Percentiles rank a stretch among this genome's conserved stretches.
phyloP scores from a whole-genome alignment of 2,113 vertebrate genomes.

The Strix aluco region DNA sequence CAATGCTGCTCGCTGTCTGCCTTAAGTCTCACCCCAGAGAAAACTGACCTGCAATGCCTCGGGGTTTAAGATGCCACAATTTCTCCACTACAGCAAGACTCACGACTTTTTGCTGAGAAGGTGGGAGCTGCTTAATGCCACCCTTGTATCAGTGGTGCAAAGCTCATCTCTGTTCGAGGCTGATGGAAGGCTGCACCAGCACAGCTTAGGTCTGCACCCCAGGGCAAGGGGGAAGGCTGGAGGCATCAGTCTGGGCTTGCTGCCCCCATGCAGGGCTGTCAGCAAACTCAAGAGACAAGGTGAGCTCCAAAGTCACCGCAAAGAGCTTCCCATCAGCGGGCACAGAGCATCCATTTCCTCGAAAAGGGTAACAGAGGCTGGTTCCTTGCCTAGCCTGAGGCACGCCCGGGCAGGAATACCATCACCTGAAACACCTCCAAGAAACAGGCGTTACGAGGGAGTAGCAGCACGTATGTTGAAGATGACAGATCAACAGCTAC shows the following conservation, averaged over 20 bases:
- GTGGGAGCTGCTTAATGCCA: not conserved
- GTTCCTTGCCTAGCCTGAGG: not conserved
- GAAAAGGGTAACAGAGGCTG: not conserved
- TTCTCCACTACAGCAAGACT: not conserved
- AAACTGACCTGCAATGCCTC: not conserved
- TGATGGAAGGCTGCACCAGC: not conserved
- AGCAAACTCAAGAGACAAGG: not conserved
- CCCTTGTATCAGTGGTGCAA: accelerated
- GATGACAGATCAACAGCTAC: not conserved
- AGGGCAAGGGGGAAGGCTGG: not conserved
- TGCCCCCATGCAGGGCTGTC: not conserved
- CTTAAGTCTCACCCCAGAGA: not conserved
- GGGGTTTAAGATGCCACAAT: not conserved
- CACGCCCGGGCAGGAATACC: not conserved
- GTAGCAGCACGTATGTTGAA: accelerated
- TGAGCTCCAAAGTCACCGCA: not conserved
- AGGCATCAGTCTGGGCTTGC: not conserved
- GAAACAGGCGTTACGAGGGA: not conserved
- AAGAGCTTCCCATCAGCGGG: not conserved
- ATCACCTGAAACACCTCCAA: not conserved
- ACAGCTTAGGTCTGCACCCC: not conserved
- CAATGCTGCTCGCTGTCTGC: accelerated
- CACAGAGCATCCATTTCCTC: accelerated
- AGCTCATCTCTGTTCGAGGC: accelerated
- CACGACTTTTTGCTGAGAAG: not conserved